Conservation (phyloP, 2,888 invertebrate species). For the Thera obeliscata region DNA sequence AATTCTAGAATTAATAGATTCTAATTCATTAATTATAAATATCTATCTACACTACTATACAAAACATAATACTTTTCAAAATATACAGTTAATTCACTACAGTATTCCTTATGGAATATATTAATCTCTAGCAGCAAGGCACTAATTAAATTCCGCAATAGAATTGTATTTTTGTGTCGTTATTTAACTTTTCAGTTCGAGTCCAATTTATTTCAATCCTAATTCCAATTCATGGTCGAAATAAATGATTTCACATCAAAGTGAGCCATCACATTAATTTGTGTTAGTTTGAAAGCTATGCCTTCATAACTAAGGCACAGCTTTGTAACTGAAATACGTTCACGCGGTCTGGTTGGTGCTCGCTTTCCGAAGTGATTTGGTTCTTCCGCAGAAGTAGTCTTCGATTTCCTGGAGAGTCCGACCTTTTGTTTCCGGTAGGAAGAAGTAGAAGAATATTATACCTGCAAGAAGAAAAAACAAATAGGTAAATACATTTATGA, state of each 20-base stretch:
- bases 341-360: slow-evolving; percentile 56
- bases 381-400: slow-evolving; percentile 88
- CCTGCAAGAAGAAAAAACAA: slow-evolving; percentile 66
- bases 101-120: slow-evolving; percentile 41
- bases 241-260: background rate
- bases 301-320: slow-evolving; percentile 1
- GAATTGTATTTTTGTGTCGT: background rate
- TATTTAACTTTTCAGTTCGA: too few species aligned
- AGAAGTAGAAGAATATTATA: slow-evolving; percentile 86
- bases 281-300: too few species aligned
- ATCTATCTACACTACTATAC: slow-evolving; percentile 9
- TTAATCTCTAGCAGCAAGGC: slow-evolving; percentile 28
- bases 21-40: background rate
- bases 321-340: slow-evolving; percentile 31
- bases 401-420: slow-evolving; percentile 88
- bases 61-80: slow-evolving; percentile 53
- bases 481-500: too few species aligned
- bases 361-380: slow-evolving; percentile 75
- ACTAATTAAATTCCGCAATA: slow-evolving; percentile 2
- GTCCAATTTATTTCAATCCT: too few species aligned
- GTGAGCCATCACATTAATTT: background rate
- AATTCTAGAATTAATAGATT: slow-evolving; percentile 5
- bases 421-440: slow-evolving; percentile 88
- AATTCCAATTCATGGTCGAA: background rate
- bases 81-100: slow-evolving; percentile 43